Evolutionary conservation across 2,888 invertebrate genomes (phyloP).

Genomic region (Plebejus anna): DNA sequence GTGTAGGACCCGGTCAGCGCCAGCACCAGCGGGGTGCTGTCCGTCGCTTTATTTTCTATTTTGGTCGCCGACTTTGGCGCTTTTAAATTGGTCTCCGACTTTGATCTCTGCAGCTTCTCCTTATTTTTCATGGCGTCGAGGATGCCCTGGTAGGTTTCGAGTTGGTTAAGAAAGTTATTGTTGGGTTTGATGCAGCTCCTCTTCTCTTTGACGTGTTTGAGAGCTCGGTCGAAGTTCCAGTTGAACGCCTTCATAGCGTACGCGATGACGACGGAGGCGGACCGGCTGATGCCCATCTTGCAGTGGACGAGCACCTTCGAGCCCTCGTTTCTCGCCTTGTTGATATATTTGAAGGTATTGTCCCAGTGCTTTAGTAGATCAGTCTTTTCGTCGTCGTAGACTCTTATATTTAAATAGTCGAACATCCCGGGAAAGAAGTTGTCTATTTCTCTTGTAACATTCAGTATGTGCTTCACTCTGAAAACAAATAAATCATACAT

Average conservation of each 20-base stretch:
- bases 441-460: conserved; percentile 99
- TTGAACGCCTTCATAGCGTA: conserved; percentile 99
- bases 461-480: conserved; percentile 97
- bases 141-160: conserved; percentile 97
- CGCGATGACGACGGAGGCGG: conserved; percentile 98
- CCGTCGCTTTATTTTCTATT: conserved; percentile 78
- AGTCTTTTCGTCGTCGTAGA: conserved; percentile 98
- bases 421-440: conserved; percentile 99
- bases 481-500: conserved; percentile 47
- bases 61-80: conserved; percentile 81
- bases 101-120: conserved; percentile 94
- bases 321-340: conserved; percentile 92
- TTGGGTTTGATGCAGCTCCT: conserved; percentile 98
- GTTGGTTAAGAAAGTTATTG: conserved; percentile 94
- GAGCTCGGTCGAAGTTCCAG: conserved; percentile 94
- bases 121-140: conserved; percentile 97
- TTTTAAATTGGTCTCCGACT: conserved; percentile 94
- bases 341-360: conserved; percentile 97
- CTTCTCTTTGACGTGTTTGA: conserved; percentile 93
- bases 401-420: conserved; percentile 96
- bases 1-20: conserved; percentile 69
- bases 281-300: conserved; percentile 99
- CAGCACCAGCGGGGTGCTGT: conserved; percentile 81
- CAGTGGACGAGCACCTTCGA: conserved; percentile 98
- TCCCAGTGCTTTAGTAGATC: conserved; percentile 98